Evolutionary conservation across 2,888 invertebrate genomes (phyloP), one percentile per base, ranked within the genome.

Genomic region (Scotopteryx bipunctaria): DNA sequence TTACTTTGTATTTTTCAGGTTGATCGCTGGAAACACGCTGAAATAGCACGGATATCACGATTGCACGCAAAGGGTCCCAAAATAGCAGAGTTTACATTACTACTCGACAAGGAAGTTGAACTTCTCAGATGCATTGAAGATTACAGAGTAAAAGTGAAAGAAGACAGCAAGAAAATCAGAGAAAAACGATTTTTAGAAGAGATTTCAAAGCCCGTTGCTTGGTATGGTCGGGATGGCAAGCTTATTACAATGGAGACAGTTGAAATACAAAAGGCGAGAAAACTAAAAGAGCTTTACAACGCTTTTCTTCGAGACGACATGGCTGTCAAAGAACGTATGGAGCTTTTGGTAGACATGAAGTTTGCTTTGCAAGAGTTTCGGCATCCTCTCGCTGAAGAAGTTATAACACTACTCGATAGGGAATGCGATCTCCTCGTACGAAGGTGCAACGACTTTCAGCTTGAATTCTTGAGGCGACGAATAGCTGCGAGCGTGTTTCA

Each of bases 241-340:
- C 74, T 93, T 23, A 92, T 97, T 11, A 92, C 94, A 59, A 94
- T 98, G 94, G 95, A 97, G 63, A 95, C 97, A 0, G 75, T 95
- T 41, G 95, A 94, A 75, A 95, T 94, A 13, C 95, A 97, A 70
- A 93, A 94, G 66, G 96, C 96, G 9, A 92, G 94, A 41, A 94
- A 95, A 69, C 90, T 96, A 35, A 93, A 93, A 49, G 93, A 93
- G 63, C 86, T 97, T 9, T 97, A 96, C 74, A 92, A 93, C 65
- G 91, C 93, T 44, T 91, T 97, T 63, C 88, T 87, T 38, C 86
- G 91, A 21, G 87, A 92, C 42, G 91, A 93, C 58, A 74, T 92
- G 53, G 89, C 91, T 0, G 89, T 91, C 13, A 93, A 94, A 56
- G 93, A 94, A 64, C 91, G 96, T 29, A 86, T 96, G 55, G 93